Evolutionary conservation across 1,140 invertebrate species (phyloP), one percentile per base, ranked within the genome.

Genomic region (Drosophila equinoxialis): DNA sequence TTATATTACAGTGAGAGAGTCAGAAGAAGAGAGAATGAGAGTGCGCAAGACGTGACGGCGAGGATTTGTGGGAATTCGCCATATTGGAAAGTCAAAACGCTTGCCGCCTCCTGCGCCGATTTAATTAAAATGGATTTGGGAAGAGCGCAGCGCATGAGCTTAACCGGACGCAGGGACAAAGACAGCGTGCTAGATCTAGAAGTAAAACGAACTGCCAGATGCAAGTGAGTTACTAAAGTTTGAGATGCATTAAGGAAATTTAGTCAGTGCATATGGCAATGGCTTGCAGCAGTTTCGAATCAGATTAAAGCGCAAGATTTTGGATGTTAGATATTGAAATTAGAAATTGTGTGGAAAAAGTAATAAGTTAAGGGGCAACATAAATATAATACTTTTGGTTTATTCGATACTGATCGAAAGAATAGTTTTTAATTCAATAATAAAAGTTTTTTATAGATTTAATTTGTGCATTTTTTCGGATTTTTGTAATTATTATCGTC

Each of bases 1-100:
- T 79, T 68, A 78, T 78, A 86, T 82, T 86, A 79, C 82, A 58
- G 54, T 75, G 60, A 66, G 26, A 26, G 8, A 55, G 17, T 35
- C 11, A 30, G 13, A 42, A 35, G 39, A 23, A 4, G 23, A 55
- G 33, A 30, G 14, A 35, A 3, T 33, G 35, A 11, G 42, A 68
- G 8, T 75, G 74, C 74, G 74, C 74, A 75, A 51, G 75, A 71
- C 58, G 14, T 13, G 61, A 26, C 42, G 61, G 41, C 20, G n/a
- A 42, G 30, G 30, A 64, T 70, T 76, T 57, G 66, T 60, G 39
- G 26, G 45, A 68, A 64, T 39, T 59, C 62, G 48, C 35, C 41
- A 42, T 67, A 48, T 39, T 63, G 42, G 58, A 76, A 74, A n/a
- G 57, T 17, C 13, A 30, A 20, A 37, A 51, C 26, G n/a, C 42